A percentile compares a stretch with the other conserved stretches of the same genome.
These are phyloP conservation scores for Buphagus erythrorhynchus DNA, from an alignment of 2,797 vertebrate species.

Conservation along the genomic window DNA sequence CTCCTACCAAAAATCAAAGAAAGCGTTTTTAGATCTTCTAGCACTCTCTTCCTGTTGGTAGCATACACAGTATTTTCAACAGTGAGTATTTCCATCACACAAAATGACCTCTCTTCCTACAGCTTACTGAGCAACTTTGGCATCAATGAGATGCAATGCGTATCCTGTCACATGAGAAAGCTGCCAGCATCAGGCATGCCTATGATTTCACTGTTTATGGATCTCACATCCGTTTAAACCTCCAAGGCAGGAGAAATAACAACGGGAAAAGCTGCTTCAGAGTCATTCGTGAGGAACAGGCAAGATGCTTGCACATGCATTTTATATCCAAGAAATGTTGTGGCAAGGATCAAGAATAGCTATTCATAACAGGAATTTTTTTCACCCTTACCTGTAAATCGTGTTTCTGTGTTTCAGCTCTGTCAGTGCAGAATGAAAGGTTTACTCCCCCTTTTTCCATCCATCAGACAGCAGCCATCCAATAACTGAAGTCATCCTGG, in stretches of 20 bases:
- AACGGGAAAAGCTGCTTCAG: constrained; percentile 37
- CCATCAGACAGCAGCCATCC: constrained; percentile 73
- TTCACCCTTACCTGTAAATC: constrained; percentile 73
- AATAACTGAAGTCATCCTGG: constrained; percentile 79
- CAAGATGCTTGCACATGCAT: constrained; percentile 40
- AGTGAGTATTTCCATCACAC: constrained; percentile 75
- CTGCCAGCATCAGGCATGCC: constrained; percentile 72
- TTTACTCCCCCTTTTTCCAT: constrained; percentile 69
- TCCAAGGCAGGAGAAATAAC: constrained; percentile 61
- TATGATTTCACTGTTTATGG: constrained; percentile 53
- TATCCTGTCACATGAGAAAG: constrained; percentile 81
- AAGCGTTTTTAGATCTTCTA: constrained; percentile 69
- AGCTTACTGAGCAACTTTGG: constrained; percentile 82
- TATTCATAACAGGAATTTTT: background rate
- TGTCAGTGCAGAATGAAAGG: constrained; percentile 68
- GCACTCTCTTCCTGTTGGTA: constrained; percentile 72
- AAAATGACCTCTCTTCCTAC: constrained; percentile 83
- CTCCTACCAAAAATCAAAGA: background rate
- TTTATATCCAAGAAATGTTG: background rate
- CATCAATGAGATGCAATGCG: constrained; percentile 79
- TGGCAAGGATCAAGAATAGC: background rate
- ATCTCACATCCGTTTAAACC: constrained; percentile 58
- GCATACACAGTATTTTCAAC: constrained; percentile 78
- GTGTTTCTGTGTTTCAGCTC: constrained; percentile 72
- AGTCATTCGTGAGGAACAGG: constrained; percentile 49